These are phyloP conservation scores for Stenodema calcarata DNA, from an alignment of 2,888 invertebrate species.

Conservation along the genomic window DNA sequence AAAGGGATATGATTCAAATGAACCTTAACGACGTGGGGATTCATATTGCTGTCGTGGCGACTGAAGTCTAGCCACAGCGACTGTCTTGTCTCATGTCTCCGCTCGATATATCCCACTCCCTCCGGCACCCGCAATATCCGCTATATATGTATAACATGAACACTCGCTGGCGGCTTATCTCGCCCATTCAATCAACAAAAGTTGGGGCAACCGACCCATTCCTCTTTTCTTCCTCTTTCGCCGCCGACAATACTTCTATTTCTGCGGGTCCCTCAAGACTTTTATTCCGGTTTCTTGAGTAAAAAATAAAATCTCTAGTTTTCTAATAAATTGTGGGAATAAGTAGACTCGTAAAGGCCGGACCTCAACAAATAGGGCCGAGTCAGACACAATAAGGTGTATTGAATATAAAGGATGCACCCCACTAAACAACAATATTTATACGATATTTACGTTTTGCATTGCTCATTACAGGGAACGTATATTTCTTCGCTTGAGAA, in stretches of 20 bases:
- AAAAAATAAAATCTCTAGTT: neutral
- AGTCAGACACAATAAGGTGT: too few relatives aligned
- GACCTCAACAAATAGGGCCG: neutral
- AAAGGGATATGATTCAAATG: constrained; percentile 50
- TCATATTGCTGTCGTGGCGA: constrained; percentile 47
- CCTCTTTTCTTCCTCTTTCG: neutral
- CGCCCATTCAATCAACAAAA: constrained; percentile 37
- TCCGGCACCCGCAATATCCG: neutral
- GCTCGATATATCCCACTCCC: constrained; percentile 2
- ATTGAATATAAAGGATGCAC: too few relatives aligned
- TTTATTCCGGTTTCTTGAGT: neutral
- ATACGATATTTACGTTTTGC: too few relatives aligned
- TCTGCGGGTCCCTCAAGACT: neutral
- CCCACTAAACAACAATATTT: too few relatives aligned
- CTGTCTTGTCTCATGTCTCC: constrained; percentile 13
- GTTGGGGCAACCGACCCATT: neutral
- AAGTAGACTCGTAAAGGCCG: neutral
- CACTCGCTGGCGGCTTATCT: constrained; percentile 9
- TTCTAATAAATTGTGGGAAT: neutral
- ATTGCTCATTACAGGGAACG: too few relatives aligned
- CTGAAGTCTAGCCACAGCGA: constrained; percentile 33
- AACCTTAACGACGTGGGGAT: constrained; percentile 47
- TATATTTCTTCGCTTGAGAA: too few relatives aligned
- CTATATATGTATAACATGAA: constrained; percentile 35
- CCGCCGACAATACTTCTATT: constrained; percentile 5